Percentiles rank a stretch among this genome's conserved stretches.
Evolutionary conservation across 1,140 invertebrate species (phyloP).

Genomic region (Bursaphelenchus mucronatus): DNA sequence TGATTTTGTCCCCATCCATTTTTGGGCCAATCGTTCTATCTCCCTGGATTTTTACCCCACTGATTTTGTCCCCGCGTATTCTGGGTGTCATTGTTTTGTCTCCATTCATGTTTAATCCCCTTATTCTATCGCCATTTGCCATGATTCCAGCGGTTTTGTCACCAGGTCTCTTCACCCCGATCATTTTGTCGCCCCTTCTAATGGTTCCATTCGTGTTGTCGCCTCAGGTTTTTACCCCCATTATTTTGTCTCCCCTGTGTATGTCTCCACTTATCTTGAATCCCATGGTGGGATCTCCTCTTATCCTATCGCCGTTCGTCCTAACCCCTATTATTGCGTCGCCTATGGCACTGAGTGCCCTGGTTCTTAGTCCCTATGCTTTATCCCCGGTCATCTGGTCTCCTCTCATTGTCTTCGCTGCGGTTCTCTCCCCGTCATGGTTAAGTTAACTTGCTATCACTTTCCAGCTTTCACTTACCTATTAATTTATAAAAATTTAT

Average conservation of each 20-base stretch:
- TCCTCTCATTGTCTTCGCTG: too few species aligned
- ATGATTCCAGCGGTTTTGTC: neutral
- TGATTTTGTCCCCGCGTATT: slow-evolving; percentile 2
- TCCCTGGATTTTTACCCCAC: slow-evolving; percentile 1
- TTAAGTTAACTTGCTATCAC: too few species aligned
- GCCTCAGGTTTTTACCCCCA: slow-evolving; percentile 13
- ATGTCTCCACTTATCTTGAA: slow-evolving; percentile 6
- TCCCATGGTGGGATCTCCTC: neutral
- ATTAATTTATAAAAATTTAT: too few species aligned
- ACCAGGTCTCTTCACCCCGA: slow-evolving; percentile 6
- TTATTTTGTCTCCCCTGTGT: slow-evolving; percentile 2
- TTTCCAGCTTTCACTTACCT: too few species aligned
- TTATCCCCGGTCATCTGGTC: too few species aligned
- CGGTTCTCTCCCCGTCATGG: too few species aligned
- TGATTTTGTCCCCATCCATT: neutral
- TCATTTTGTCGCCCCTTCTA: neutral
- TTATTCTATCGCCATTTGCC: neutral
- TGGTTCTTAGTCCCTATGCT: too few species aligned
- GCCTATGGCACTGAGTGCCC: too few species aligned
- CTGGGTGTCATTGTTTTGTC: neutral
- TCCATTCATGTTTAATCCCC: neutral
- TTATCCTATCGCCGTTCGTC: too few species aligned
- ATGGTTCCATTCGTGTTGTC: slow-evolving; percentile 5
- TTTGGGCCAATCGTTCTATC: slow-evolving; percentile 1
- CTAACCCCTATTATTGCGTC: too few species aligned